phyloP scores from a whole-genome alignment of 2,888 invertebrate species.

The Eulithis prunata region DNA sequence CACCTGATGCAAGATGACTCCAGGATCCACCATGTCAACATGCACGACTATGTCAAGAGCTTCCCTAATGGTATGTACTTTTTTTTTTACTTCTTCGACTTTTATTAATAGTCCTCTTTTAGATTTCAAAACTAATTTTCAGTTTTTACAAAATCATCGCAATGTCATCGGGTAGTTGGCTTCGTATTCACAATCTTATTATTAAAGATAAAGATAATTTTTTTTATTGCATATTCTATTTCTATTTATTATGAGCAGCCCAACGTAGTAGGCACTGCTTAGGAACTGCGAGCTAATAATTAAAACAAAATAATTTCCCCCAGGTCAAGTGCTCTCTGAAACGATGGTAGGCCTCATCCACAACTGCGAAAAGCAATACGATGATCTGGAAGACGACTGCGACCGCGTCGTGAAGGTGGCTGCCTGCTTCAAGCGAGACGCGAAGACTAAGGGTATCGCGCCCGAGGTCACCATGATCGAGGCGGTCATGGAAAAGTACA shows the following conservation, averaged over 20 bases:
- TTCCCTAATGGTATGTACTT: conserved; percentile 67
- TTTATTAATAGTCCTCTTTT: no score
- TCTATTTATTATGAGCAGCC: no score
- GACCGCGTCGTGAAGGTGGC: conserved; percentile 72
- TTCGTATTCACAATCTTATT: no score
- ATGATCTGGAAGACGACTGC: conserved; percentile 68
- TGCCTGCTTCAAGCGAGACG: conserved; percentile 72
- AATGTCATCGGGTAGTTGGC: no score
- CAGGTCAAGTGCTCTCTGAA: conserved; percentile 67
- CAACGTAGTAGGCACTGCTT: no score
- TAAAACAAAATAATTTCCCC: background rate
- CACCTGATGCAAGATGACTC: conserved; percentile 70
- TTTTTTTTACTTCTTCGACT: no score
- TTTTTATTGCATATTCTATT: no score
- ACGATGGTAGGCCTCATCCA: conserved; percentile 73
- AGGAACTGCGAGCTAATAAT: no score
- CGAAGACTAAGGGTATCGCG: conserved; percentile 69
- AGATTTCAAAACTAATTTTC: no score
- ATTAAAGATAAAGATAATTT: no score
- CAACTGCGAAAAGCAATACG: conserved; percentile 72
- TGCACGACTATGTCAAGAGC: conserved; percentile 74
- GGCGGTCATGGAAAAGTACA: conserved; percentile 72
- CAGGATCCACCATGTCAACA: conserved; percentile 74
- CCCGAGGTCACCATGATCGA: conserved; percentile 78
- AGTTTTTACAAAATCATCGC: no score